Percentiles rank a stretch among this genome's conserved stretches.
Conservation (phyloP, 2,113 vertebrate genomes). For the Hylia prasina region DNA sequence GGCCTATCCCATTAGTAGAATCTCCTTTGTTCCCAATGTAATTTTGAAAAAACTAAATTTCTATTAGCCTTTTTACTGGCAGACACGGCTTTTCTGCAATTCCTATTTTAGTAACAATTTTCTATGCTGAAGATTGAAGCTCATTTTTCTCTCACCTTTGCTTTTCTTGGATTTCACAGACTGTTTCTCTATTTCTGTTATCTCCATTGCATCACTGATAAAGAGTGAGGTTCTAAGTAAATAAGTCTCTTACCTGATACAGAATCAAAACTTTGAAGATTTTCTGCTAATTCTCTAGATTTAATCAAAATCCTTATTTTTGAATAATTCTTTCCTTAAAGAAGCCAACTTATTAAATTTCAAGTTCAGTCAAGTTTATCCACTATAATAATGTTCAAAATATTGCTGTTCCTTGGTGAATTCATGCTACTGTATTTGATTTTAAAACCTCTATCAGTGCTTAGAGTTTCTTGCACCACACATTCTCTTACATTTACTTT, state of each 20-base stretch:
- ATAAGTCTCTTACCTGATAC: neutral
- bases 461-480: neutral
- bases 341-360: neutral
- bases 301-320: neutral
- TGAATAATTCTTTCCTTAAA: neutral
- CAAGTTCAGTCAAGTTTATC: neutral
- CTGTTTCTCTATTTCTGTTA: neutral
- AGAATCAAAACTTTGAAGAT: neutral
- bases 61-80: neutral
- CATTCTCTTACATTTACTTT: neutral
- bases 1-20: neutral
- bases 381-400: neutral
- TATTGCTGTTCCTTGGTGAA: neutral
- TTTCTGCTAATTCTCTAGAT: neutral
- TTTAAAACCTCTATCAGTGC: neutral
- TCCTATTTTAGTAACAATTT: neutral
- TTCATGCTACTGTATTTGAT: neutral
- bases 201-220: neutral
- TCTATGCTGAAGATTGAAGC: neutral
- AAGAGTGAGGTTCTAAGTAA: neutral
- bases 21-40: neutral
- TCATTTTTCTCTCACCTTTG: neutral
- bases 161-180: neutral
- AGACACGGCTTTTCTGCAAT: neutral
- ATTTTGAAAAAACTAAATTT: neutral